Evolutionary conservation across 1,140 invertebrate species (phyloP).

Genomic region (Leptinotarsa texana): DNA sequence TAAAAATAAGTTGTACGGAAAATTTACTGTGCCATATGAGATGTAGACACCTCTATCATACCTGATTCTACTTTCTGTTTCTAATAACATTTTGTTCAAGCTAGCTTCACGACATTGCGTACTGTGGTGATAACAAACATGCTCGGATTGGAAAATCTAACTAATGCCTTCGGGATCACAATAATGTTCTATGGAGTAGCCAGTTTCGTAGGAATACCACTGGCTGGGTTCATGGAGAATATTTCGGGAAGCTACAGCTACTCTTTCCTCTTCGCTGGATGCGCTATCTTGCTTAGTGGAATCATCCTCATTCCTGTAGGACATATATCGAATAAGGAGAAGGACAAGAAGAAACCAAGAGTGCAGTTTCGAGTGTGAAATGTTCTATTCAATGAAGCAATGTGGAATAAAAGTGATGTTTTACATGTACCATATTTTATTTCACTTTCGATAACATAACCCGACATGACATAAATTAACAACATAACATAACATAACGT

Average conservation of each 20-base stretch:
- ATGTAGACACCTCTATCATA: too few relatives aligned
- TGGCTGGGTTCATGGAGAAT: conserved; percentile 85
- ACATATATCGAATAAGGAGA: conserved; percentile 36
- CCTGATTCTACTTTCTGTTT: too few relatives aligned
- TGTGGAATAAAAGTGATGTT: not conserved
- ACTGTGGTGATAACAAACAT: conserved; percentile 96
- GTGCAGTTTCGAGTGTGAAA: not conserved
- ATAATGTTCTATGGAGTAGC: conserved; percentile 92
- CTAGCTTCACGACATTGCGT: conserved; percentile 93
- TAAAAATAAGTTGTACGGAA: too few relatives aligned
- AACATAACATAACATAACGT: too few relatives aligned
- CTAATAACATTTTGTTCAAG: conserved; percentile 60
- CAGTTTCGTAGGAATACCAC: conserved; percentile 78
- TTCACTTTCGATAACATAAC: too few relatives aligned
- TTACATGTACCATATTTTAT: too few relatives aligned
- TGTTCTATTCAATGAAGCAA: not conserved
- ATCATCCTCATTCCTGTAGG: conserved; percentile 44
- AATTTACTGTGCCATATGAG: too few relatives aligned
- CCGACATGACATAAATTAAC: too few relatives aligned
- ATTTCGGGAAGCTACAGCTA: conserved; percentile 78
- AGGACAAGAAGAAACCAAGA: not conserved
- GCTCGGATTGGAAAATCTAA: conserved; percentile 92
- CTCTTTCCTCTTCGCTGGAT: conserved; percentile 89
- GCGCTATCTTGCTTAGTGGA: conserved; percentile 42
- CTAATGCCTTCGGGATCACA: conserved; percentile 93